phyloP scores from a whole-genome alignment of 2,888 invertebrate species.

The Eristalis tenax region DNA sequence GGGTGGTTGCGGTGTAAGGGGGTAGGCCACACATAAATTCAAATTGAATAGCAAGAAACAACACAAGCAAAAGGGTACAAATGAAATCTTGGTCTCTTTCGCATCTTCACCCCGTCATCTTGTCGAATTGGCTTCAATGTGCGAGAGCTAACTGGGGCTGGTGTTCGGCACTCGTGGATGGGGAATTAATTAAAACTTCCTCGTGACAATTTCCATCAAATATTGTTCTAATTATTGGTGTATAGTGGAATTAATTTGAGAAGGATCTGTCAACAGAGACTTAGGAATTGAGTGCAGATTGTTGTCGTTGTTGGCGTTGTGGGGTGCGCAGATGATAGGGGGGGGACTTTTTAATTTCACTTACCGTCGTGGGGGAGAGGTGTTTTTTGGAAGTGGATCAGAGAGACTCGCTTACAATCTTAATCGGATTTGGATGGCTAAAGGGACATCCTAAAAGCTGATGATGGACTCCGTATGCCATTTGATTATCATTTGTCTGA shows the following conservation, averaged over 20 bases:
- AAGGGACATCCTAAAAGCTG: background rate
- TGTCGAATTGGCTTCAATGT: background rate
- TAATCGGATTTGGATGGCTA: background rate
- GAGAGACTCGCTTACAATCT: background rate
- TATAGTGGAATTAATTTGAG: conserved; percentile 53
- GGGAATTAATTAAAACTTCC: conserved; percentile 65
- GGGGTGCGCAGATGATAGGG: background rate
- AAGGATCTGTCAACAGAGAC: conserved; percentile 52
- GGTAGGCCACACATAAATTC: conserved; percentile 33
- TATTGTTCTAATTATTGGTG: conserved; percentile 43
- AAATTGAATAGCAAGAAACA: conserved; percentile 34
- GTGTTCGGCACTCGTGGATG: background rate
- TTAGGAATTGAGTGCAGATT: conserved; percentile 20
- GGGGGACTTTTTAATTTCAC: conserved; percentile 13
- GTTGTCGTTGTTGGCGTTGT: conserved; percentile 10
- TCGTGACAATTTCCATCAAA: conserved; percentile 56
- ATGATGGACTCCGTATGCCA: background rate
- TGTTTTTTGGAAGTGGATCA: background rate
- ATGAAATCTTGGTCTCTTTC: background rate
- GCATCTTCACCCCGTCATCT: background rate
- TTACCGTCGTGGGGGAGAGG: background rate
- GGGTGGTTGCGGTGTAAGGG: conserved; percentile 45
- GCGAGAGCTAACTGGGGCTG: background rate
- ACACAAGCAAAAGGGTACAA: conserved; percentile 20
- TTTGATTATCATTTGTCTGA: background rate